Evolutionary conservation across 2,888 invertebrate genomes (phyloP), one percentile per base, ranked within the genome.

Genomic region (Pardosa pseudoannulata): DNA sequence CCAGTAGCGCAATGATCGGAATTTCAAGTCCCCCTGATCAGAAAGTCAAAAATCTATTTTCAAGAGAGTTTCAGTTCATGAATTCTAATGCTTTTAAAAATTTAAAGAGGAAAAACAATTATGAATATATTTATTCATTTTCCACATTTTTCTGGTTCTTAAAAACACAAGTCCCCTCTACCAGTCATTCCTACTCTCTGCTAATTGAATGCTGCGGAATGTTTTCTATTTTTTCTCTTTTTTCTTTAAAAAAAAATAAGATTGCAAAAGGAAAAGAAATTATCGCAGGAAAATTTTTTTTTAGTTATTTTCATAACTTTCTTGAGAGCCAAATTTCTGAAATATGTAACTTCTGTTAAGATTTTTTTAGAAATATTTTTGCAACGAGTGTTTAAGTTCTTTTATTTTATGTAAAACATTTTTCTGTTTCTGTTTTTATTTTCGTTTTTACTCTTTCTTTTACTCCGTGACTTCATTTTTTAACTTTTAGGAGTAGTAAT

Each of bases 1-100:
- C 62, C 72, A 72, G 72, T 79, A 79, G 65, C 72, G 41, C 31
- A 70, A 72, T 41, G 72, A 72, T 71, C 68, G 79, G 79, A 79
- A 79, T 79, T 71, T 70, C 72, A 29, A 62, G 46, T 72, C 31
- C 62, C 23, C 41, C 27, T 39, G 39, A 75, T 62, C 31, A 75
- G 23, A 39, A 65, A 62, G 36, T 31, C 7, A 41, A 46, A 62
- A 72, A 29, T 64, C 41, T 29, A 64, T 46, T 46, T 79, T 65
- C 31, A n/a, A 5, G 36, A 28, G 41, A 28, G 62, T 46, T 64
- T 71, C 6, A 31, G 39, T 71, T 79, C 31, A 46, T 27, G 19
- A 39, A 27, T 19, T 36, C 36, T 28, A 27, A 1, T 28, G 64
- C 13, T 28, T 29, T 64, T 27, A 11, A 27, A 2, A 16, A 46